These are phyloP conservation scores for Mesochorus sp. DNA, from an alignment of 2,888 invertebrate genomes.

Conservation along the genomic window DNA sequence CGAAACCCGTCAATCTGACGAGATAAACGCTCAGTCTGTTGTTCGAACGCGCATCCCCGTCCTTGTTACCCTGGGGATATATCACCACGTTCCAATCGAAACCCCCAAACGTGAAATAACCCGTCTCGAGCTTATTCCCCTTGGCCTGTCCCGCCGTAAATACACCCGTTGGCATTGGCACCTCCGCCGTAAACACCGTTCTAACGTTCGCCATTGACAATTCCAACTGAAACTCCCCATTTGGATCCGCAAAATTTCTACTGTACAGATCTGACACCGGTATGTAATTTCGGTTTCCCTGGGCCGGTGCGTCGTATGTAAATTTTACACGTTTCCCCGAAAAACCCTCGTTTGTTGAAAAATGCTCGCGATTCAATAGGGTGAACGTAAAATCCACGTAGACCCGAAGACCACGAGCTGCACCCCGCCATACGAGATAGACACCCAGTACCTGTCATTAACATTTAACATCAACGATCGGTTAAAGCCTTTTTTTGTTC, in stretches of 20 bases:
- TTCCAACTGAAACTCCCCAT: constrained; percentile 91
- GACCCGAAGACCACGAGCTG: constrained; percentile 89
- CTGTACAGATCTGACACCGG: constrained; percentile 88
- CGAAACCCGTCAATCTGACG: constrained; percentile 90
- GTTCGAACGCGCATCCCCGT: constrained; percentile 79
- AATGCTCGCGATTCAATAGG: constrained; percentile 91
- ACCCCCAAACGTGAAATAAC: constrained; percentile 90
- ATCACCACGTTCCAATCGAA: constrained; percentile 92
- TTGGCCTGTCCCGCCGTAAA: constrained; percentile 76
- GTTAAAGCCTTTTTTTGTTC: not conserved
- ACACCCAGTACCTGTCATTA: constrained; percentile 85
- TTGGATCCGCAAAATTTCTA: constrained; percentile 89
- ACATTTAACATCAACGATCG: not conserved
- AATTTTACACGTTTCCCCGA: constrained; percentile 89
- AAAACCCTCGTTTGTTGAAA: constrained; percentile 91
- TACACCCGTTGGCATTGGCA: constrained; percentile 81
- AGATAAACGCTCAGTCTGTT: constrained; percentile 85
- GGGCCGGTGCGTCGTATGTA: constrained; percentile 87
- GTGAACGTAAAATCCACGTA: constrained; percentile 92
- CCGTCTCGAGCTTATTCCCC: constrained; percentile 84
- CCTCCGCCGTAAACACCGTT: constrained; percentile 89
- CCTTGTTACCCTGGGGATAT: constrained; percentile 85
- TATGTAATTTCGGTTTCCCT: constrained; percentile 89
- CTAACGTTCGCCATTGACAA: constrained; percentile 89
- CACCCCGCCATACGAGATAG: constrained; percentile 90